A percentile compares a stretch with the other conserved stretches of the same genome.
Conservation (phyloP, 1,140 invertebrate species). For the Pogonomyrmex barbatus region DNA sequence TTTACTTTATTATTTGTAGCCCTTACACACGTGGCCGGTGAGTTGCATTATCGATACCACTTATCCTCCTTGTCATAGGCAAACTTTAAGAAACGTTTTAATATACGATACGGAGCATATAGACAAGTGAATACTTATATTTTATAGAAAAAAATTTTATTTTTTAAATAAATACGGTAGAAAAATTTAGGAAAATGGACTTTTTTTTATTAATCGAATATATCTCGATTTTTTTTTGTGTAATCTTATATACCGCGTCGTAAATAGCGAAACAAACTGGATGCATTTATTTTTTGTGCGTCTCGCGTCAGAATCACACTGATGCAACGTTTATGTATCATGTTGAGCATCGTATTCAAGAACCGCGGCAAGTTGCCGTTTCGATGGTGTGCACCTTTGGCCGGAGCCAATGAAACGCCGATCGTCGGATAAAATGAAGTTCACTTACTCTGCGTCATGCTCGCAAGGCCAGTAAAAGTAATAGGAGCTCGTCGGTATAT, state of each 20-base stretch:
- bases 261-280: constrained; percentile 13
- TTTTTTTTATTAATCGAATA: constrained; percentile 7
- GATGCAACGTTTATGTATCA: neutral
- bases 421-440: constrained; percentile 64
- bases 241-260: neutral
- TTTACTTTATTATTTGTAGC: constrained; percentile 38
- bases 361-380: constrained; percentile 27
- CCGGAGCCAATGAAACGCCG: constrained; percentile 54
- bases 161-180: neutral
- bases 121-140: neutral
- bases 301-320: neutral
- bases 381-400: constrained; percentile 25
- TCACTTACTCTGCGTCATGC: constrained; percentile 51
- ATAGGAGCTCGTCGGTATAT: constrained; percentile 66
- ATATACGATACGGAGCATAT: neutral
- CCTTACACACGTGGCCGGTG: neutral
- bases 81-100: neutral
- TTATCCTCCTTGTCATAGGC: neutral
- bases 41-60: neutral
- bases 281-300: neutral
- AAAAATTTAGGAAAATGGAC: neutral
- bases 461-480: constrained; percentile 76
- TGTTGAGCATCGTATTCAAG: neutral
- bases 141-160: neutral
- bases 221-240: neutral